Evolutionary conservation across 2,113 vertebrate genomes (phyloP).

Genomic region (Nothoprocta perdicaria): DNA sequence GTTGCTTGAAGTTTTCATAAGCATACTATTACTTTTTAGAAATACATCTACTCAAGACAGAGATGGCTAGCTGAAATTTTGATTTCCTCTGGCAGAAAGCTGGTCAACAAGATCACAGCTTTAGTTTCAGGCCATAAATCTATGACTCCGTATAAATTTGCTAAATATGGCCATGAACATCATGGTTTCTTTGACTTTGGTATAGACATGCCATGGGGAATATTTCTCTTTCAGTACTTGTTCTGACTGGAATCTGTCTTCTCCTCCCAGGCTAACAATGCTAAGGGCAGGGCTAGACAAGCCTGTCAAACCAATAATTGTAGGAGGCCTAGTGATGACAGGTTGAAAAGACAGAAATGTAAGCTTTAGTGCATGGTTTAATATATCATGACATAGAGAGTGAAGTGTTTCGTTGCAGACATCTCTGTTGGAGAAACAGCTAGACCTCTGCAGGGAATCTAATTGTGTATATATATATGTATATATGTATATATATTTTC

Average conservation of each 20-base stretch:
- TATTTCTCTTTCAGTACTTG: neutral
- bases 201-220: neutral
- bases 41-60: neutral
- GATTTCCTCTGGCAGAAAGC: neutral
- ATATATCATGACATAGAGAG: neutral
- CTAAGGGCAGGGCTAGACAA: neutral
- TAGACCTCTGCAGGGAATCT: neutral
- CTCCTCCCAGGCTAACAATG: neutral
- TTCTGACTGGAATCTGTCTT: neutral
- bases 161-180: neutral
- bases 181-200: neutral
- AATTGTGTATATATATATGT: neutral
- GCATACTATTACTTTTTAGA: neutral
- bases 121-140: neutral
- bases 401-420: neutral
- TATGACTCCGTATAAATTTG: neutral
- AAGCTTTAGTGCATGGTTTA: neutral
- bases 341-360: neutral
- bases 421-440: neutral
- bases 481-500: neutral
- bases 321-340: neutral
- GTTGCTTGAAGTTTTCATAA: neutral
- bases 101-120: neutral
- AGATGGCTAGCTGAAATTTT: neutral
- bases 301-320: neutral